Base-by-base conservation (phyloP, 2,797 vertebrate species). In the Loris lydekkerianus region DNA sequence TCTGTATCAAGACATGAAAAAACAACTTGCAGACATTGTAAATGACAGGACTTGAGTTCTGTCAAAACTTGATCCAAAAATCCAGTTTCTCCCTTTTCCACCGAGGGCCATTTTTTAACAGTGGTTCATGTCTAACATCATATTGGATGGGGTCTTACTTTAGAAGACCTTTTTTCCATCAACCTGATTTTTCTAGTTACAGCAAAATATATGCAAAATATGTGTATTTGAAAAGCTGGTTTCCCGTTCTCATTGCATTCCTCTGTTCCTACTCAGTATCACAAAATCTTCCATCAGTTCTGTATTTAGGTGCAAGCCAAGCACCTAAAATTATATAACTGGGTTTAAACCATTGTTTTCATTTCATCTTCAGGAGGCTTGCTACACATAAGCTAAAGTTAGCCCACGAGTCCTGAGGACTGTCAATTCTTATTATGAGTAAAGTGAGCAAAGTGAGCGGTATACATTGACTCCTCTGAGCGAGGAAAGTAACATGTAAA, bases 191-290 rank as follows among this genome's bases (percentile, higher is more conserved):
- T 84, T 93, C 63, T 6, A 91, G 10, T 31, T 27, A 65, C 8
- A 80, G 77, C 14, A 78, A 89, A 94, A 77, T 85, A 86, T 61
- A 76, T 85, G 34, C 73, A 91, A 96, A 87, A 31, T 83, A 72
- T 4, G 4, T 58, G 8, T 63, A 81, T 85, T 81, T 46, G 25
- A 40, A 95, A 93, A 73, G 65, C 56, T 34, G 5, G 2, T 40
- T 93, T 93, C 65, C 40, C 83, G 23, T 86, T 88, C 56, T 88
- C 61, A 90, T 5, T 69, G 7, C 53, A n/a, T 93, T 92, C 13
- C 93, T 89, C 15, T 58, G 29, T 84, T 93, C 93, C 31, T 93
- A 63, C 69, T 86, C 25, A 27, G 46, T 92, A 92, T 87, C 20
- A 49, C 49, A 86, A 27, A 56, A 9, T 85, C 23, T 82, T 91